Evolutionary conservation across 2,113 vertebrate species (phyloP).

Genomic region (Ailuropoda melanoleuca): DNA sequence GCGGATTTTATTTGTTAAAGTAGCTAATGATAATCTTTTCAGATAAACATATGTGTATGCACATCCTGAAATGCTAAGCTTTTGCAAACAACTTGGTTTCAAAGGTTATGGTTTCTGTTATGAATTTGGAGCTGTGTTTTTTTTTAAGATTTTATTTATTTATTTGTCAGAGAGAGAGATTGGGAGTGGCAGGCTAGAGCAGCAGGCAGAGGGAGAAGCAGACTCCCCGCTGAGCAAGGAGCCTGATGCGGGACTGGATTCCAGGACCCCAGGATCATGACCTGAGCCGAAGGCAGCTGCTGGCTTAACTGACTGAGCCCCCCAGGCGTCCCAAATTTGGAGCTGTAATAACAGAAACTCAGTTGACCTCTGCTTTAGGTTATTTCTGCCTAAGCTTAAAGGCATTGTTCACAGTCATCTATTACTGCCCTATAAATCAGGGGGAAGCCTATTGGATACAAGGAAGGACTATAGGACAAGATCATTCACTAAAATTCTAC

Average conservation of each 20-base stretch:
- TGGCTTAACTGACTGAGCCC: no score
- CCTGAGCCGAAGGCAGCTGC: no score
- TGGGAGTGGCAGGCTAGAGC: no score
- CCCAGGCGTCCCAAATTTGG: not conserved
- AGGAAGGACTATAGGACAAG: not conserved
- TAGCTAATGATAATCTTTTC: not conserved
- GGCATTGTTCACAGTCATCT: not conserved
- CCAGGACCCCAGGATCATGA: no score
- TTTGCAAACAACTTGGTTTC: not conserved
- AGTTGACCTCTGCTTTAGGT: not conserved
- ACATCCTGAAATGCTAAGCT: not conserved
- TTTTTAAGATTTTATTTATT: no score
- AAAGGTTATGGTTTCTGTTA: not conserved
- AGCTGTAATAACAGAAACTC: not conserved
- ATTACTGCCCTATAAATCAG: not conserved
- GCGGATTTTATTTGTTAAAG: not conserved
- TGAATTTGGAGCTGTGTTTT: not conserved
- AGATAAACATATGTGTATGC: not conserved
- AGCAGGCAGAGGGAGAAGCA: no score
- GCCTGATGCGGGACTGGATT: no score
- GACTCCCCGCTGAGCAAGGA: no score
- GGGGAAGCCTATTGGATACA: not conserved
- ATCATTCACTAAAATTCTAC: not conserved
- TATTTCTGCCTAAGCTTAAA: not conserved
- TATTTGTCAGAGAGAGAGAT: no score